phyloP scores from a whole-genome alignment of 2,888 invertebrate species.

The Taphrorychus bicolor region DNA sequence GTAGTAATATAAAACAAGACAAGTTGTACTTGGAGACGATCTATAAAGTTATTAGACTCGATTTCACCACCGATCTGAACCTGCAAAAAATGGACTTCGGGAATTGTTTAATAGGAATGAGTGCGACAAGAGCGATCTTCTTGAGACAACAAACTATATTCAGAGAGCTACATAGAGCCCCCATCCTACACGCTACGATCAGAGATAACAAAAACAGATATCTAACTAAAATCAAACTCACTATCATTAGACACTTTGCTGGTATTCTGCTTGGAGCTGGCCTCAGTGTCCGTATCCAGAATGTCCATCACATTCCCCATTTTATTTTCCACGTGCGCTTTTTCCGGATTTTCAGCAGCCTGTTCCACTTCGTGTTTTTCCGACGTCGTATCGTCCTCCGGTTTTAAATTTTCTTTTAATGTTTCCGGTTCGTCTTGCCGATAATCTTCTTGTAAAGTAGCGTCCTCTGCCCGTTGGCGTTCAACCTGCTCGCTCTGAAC shows the following conservation, averaged over 20 bases:
- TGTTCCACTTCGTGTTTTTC: slow-evolving; percentile 15
- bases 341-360: slow-evolving; percentile 36
- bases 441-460: too few species aligned
- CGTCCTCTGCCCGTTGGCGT: too few species aligned
- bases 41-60: slow-evolving; percentile 44
- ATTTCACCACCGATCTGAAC: slow-evolving; percentile 45
- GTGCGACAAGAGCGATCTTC: slow-evolving; percentile 36
- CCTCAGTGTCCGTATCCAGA: slow-evolving; percentile 58
- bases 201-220: background rate
- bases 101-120: slow-evolving; percentile 43
- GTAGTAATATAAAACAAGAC: slow-evolving; percentile 39
- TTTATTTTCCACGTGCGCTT: slow-evolving; percentile 35
- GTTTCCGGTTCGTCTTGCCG: too few species aligned
- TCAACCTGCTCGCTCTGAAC: too few species aligned
- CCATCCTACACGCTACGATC: too few species aligned
- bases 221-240: slow-evolving; percentile 58
- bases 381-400: background rate
- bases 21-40: slow-evolving; percentile 40
- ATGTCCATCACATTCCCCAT: slow-evolving; percentile 54
- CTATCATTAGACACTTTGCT: slow-evolving; percentile 57
- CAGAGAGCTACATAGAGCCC: too few species aligned
- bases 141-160: too few species aligned
- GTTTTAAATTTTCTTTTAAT: too few species aligned
- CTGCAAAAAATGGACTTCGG: slow-evolving; percentile 46
- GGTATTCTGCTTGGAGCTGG: slow-evolving; percentile 51